Base-by-base conservation (phyloP, 2,113 vertebrate species). In the Nesospiza acunhae region DNA sequence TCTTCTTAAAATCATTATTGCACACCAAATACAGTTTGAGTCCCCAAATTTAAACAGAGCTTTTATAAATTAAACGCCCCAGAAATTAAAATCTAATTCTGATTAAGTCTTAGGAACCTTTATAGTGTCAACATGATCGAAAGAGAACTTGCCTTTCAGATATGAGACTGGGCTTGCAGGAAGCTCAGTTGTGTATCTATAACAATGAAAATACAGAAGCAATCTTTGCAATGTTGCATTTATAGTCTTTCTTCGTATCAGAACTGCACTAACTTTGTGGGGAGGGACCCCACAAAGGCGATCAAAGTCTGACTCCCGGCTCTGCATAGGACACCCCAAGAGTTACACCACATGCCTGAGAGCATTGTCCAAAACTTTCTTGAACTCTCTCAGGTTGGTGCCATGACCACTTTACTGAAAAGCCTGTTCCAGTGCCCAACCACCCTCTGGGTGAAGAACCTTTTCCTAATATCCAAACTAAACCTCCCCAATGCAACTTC, bases 251-350 rank as follows among this genome's bases (percentile, higher is more conserved):
- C 44, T 58, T 84, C 9, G 23, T 31, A 49, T 24, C 27, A 53
- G 55, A 76, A 72, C 56, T 41, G 13, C 20, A 46, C 26, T 67
- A 42, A 35, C 12, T 23, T 82, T 58, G 49, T 50, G 49, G 49
- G 46, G 33, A 77, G 37, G 11, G 18, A 44, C 7, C 3, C 31
- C 26, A 67, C 2, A 52, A 44, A 68, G 11, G 39, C 0, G 0
- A 68, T 8, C 11, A 18, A 68, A 59, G 22, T 50, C 26, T 44
- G 37, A 77, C 7, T 67, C 11, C 11, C 31, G 21, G 31, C 31
- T 50, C 52, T 76, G 62, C 24, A 37, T 0, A 50, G 21, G 35
- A 59, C 6, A 35, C 12, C 5, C 17, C 9, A 67, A 49, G 35
- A 67, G 26, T 35, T 27, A 67, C 7, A 50, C 8, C 21, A 67